These are phyloP conservation scores for Scalopus aquaticus DNA, from an alignment of 2,113 vertebrate species.

Conservation along the genomic window DNA sequence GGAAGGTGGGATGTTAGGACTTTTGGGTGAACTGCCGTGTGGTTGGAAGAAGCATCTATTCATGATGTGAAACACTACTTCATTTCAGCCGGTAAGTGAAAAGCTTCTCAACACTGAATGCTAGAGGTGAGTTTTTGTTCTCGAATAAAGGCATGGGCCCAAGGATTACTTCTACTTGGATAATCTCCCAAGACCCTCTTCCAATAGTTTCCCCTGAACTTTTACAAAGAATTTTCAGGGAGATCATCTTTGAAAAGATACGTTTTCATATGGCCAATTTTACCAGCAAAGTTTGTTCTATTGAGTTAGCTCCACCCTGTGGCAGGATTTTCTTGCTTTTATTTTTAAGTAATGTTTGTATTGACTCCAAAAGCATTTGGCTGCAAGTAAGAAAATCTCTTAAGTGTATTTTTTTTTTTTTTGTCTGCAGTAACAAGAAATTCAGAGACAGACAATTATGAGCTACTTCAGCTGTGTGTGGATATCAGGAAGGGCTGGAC, in stretches of 20 bases:
- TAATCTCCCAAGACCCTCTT: not conserved
- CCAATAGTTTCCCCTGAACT: not conserved
- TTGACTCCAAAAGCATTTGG: not conserved
- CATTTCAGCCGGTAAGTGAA: constrained; percentile 62
- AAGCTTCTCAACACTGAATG: constrained; percentile 58
- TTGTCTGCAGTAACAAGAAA: not conserved
- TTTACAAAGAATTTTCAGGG: not conserved
- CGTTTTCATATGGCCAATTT: not conserved
- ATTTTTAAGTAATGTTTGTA: not conserved
- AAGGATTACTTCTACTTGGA: not conserved
- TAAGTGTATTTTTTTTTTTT: not conserved
- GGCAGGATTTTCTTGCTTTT: not conserved
- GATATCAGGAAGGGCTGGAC: not conserved
- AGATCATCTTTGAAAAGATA: not conserved
- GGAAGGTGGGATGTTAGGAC: constrained; percentile 38
- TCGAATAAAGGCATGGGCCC: not conserved
- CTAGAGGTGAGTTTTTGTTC: not conserved
- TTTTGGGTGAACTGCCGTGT: constrained; percentile 46
- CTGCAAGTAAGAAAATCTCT: not conserved
- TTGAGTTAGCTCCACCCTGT: not conserved
- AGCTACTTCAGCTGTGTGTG: not conserved
- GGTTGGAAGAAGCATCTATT: constrained; percentile 61
- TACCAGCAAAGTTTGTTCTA: not conserved
- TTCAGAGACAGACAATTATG: not conserved
- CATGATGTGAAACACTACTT: constrained; percentile 59